Percentiles rank a stretch among this genome's conserved stretches.
phyloP scores from a whole-genome alignment of 1,140 invertebrate genomes.

The Penaeus chinensis region DNA sequence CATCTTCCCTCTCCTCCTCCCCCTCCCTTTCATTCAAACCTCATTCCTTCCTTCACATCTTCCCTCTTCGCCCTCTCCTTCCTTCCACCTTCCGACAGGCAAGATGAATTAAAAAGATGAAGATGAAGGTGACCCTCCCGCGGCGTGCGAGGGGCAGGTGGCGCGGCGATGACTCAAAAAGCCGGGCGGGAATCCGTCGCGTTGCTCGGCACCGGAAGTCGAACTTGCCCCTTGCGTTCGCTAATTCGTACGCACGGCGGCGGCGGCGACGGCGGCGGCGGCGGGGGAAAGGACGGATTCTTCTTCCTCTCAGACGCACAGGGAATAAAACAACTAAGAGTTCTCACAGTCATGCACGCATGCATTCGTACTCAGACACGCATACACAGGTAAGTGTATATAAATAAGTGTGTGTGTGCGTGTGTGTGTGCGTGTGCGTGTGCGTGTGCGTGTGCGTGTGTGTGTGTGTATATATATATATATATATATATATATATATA shows the following conservation, averaged over 20 bases:
- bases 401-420: not conserved
- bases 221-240: too few relatives aligned
- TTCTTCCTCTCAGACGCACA: not conserved
- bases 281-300: too few relatives aligned
- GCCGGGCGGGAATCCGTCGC: too few relatives aligned
- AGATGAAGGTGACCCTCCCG: too few relatives aligned
- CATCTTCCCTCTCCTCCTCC: not conserved
- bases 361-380: not conserved
- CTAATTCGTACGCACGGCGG: too few relatives aligned
- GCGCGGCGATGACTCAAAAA: too few relatives aligned
- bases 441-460: not conserved
- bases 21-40: too few relatives aligned
- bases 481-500: constrained; percentile 29
- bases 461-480: not conserved
- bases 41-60: not conserved
- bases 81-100: not conserved
- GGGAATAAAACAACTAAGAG: not conserved
- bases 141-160: too few relatives aligned
- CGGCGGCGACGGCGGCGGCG: too few relatives aligned
- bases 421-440: not conserved
- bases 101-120: too few relatives aligned
- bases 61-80: not conserved
- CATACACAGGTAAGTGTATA: not conserved
- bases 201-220: too few relatives aligned
- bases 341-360: not conserved